Evolutionary conservation across 2,797 vertebrate genomes (phyloP), one percentile per base, ranked within the genome.

Genomic region (Tapirus indicus): DNA sequence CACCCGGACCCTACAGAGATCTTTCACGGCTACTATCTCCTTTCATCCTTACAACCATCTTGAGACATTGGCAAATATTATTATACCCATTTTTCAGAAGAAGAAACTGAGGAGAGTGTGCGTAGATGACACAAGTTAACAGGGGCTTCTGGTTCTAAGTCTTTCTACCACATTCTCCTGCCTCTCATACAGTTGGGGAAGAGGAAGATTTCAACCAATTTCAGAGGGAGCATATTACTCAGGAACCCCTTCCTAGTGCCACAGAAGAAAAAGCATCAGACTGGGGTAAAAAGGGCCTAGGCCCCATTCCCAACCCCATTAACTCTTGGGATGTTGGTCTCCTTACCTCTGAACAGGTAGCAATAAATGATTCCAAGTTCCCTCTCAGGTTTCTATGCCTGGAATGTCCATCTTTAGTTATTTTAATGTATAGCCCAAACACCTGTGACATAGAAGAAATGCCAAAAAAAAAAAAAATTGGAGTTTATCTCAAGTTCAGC

Each of bases 351-450:
- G 27, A 89, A 74, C 10, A 49, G 86, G 16, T 44, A 41, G 38
- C 0, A 7, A 64, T 35, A 56, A 75, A 17, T 3, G 35, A 64
- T 69, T 83, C 85, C 84, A 86, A 29, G 18, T 56, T 74, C 20
- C 4, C 13, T 64, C 23, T 35, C 6, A 2, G 32, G n/a, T 69
- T 88, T 83, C 86, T 60, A 5, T 88, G 83, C 75, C 58, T 74
- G 69, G 21, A 88, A 44, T 32, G 41, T 44, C 18, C 14, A 29
- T 84, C 71, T 93, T 58, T 18, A 56, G 56, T 68, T 93, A 62
- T n/a, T 93, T 92, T 87, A 74, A 83, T 23, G 66, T 56, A 71
- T n/a, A 88, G 84, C 41, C 12, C 49, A 88, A 84, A 94, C 49
- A 79, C 11, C 21, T n/a, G 18, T 85, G 56, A 41, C 60, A 66